Evolutionary conservation across 2,113 vertebrate species (phyloP), one percentile per base, ranked within the genome.

Genomic region (Ariopsis seemanni): DNA sequence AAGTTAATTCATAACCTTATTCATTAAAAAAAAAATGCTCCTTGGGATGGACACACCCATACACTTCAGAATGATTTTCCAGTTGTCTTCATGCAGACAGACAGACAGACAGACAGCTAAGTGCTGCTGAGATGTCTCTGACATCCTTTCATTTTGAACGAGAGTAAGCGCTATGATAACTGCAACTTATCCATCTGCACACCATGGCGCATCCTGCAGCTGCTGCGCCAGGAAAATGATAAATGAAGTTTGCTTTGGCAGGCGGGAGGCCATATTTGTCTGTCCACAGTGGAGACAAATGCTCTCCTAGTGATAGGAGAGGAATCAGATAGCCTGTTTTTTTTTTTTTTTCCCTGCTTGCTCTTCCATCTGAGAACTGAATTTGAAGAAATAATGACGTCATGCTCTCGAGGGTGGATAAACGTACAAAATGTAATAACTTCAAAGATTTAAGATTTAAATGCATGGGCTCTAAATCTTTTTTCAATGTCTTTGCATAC

Each of bases 61-160:
- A 53, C 22, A 75, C 22, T 75, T 75, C 20, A 48, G 42, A 50
- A 30, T 80, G 48, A 84, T 57, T 89, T 85, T 77, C 82, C 85
- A 83, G 74, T 88, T 87, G 82, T 87, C 85, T 78, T 78, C 55
- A 55, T 53, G 5, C n/a, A 82, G 63, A 83, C 71, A 87, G 55
- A 82, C 69, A 87, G 85, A 88, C 42, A 42, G 42, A 42, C 69
- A 87, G 81, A 91, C 85, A 72, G 87, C 67, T 85, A 80, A 80
- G 52, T 69, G 42, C 85, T 84, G 30, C 50, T 30, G 27, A 86
- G 85, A 80, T 34, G 63, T 72, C 83, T 78, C 83, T 79, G 75
- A 85, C 75, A 65, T 55, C 53, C 55, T 83, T 82, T 74, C 81
- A 81, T 89, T 86, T 79, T 65, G 75, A 77, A 81, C 50, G 75